These are phyloP conservation scores for Centropyge bicolor DNA, from an alignment of 2,797 vertebrate species.

Conservation along the genomic window DNA sequence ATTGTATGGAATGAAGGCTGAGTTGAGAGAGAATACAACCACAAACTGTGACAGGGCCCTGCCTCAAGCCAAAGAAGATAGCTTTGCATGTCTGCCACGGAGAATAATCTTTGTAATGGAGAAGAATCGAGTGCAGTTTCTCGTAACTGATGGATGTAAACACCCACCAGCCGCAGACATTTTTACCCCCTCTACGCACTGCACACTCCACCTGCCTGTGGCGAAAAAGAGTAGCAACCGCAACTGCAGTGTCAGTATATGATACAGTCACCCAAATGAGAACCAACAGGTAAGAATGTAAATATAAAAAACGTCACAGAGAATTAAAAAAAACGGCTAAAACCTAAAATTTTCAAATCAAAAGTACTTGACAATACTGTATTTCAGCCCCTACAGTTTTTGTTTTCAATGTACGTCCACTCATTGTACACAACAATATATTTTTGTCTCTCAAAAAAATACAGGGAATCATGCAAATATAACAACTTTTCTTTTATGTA, in stretches of 20 bases:
- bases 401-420: conserved; percentile 82
- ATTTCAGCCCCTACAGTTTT: conserved; percentile 78
- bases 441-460: conserved; percentile 85
- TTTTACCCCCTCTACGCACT: conserved; percentile 23
- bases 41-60: conserved; percentile 33
- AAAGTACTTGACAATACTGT: conserved; percentile 71
- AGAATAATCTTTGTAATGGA: conserved; percentile 46
- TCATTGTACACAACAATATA: conserved; percentile 87
- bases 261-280: conserved; percentile 58
- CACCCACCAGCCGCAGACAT: conserved; percentile 43
- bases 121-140: conserved; percentile 36
- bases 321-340: conserved; percentile 64
- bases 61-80: conserved; percentile 42
- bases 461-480: conserved; percentile 90
- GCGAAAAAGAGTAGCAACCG: conserved; percentile 19
- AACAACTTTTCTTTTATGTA: conserved; percentile 83
- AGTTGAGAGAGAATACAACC: conserved; percentile 30
- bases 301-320: conserved; percentile 72
- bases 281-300: conserved; percentile 61
- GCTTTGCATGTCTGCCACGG: conserved; percentile 29
- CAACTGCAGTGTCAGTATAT: conserved; percentile 52
- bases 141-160: conserved; percentile 57
- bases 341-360: conserved; percentile 75
- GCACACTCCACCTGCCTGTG: conserved; percentile 29
- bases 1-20: neutral